A percentile compares a stretch with the other conserved stretches of the same genome.
These are phyloP conservation scores for Drosophila fuyamai DNA, from an alignment of 1,140 invertebrate species.

Conservation along the genomic window DNA sequence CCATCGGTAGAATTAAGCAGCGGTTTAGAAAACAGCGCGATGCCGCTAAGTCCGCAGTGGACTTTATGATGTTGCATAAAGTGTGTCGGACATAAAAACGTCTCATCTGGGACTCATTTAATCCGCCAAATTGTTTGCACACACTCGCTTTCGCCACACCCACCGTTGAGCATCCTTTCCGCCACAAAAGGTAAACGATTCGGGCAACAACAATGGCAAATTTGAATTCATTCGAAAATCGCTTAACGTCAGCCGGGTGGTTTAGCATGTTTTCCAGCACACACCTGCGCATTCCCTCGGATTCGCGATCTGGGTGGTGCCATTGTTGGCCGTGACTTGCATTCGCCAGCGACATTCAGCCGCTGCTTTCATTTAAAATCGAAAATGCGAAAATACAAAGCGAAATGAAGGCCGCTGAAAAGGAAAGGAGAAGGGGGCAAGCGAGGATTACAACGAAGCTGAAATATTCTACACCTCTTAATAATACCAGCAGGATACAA, in stretches of 20 bases:
- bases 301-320: constrained; percentile 8
- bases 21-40: constrained; percentile 27
- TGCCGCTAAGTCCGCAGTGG: constrained; percentile 24
- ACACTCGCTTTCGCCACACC: constrained; percentile 26
- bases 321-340: constrained; percentile 59
- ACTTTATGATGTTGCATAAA: constrained; percentile 78
- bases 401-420: constrained; percentile 56
- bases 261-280: constrained; percentile 65
- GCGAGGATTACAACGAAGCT: not conserved
- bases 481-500: not conserved
- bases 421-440: not conserved
- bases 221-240: constrained; percentile 82
- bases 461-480: not conserved
- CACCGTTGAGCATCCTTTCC: constrained; percentile 22
- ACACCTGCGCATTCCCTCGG: constrained; percentile 75
- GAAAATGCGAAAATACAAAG: constrained; percentile 75
- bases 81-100: constrained; percentile 62
- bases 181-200: constrained; percentile 27
- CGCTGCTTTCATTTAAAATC: constrained; percentile 73
- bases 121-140: constrained; percentile 78
- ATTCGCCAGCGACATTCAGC: constrained; percentile 27
- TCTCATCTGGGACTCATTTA: constrained; percentile 81
- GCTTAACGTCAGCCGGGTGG: constrained; percentile 69
- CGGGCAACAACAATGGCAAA: constrained; percentile 66
- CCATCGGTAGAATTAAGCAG: constrained; percentile 5